Percentiles rank a stretch among this genome's conserved stretches.
These are phyloP conservation scores for Melanerpes formicivorus DNA, from an alignment of 2,113 vertebrate genomes.

Conservation along the genomic window DNA sequence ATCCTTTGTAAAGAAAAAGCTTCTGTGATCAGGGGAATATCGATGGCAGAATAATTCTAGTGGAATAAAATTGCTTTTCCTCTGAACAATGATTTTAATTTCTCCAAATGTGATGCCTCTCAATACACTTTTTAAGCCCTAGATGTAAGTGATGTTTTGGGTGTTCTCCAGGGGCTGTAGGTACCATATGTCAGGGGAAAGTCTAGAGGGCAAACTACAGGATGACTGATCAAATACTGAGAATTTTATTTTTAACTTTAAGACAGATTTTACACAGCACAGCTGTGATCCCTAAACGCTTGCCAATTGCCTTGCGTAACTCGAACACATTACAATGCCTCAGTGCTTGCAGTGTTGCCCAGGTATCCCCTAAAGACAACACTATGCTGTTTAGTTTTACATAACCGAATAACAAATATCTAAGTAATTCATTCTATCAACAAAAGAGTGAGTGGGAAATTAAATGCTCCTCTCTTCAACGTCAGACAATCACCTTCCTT, in stretches of 20 bases:
- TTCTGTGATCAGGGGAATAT: background rate
- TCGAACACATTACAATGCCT: background rate
- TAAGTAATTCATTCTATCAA: background rate
- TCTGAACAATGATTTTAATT: background rate
- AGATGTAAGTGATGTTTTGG: background rate
- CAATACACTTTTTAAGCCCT: background rate
- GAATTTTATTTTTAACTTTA: conserved; percentile 25
- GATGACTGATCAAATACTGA: background rate
- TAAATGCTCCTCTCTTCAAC: background rate
- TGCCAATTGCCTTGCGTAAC: conserved; percentile 20
- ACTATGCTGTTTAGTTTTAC: background rate
- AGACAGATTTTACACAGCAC: background rate
- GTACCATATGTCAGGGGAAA: conserved; percentile 3
- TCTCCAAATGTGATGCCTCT: background rate
- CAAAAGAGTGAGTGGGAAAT: background rate
- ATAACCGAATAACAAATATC: background rate
- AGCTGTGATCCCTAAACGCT: conserved; percentile 39
- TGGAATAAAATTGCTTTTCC: background rate
- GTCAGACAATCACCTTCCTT: background rate
- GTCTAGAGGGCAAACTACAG: background rate
- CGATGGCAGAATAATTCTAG: background rate
- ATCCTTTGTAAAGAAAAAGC: background rate
- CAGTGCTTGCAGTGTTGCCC: background rate
- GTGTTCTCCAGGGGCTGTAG: background rate
- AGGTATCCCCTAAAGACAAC: background rate